Evolutionary conservation across 2,888 invertebrate genomes (phyloP), one percentile per base, ranked within the genome.

Genomic region (Holacanthella duospinosa): DNA sequence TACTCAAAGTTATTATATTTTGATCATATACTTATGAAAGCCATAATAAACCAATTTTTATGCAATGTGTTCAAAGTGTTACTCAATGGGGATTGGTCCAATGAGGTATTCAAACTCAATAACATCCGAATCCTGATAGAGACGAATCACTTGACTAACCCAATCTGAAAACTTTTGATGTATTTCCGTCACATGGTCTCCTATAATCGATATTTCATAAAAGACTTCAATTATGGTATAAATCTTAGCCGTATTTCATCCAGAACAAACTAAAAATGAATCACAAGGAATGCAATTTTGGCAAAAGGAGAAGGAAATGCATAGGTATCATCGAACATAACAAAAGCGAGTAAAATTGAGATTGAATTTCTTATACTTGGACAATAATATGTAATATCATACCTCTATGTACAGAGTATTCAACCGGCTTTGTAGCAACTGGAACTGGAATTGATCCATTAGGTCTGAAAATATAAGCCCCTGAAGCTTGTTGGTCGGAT

Each of bases 401-500:
- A 69, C 70, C 69, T 60, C 68, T 66, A 55, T 63, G 68, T 1
- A 74, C 68, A 19, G 64, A 62, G 28, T 68, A 71, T 24, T 62
- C 62, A 1, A 77, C 78, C 1, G 69, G 71, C 3, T 73, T n/a
- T n/a, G n/a, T 67, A 1, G 77, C 66, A 19, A 81, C 74, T 27
- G 74, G 69, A 2, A 75, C 73, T 0, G 80, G 72, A 4, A 75
- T 72, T 0, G 80, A 76, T 0, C 79, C 78, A 55, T 82, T 82
- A 0, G 91, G 90, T 60, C 91, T 80, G 77, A 92, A 90, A 48
- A 95, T 88, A 74, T 99, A 97, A 0, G 96, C 96, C 0, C 97
- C 97, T 0, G 95, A 94, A 0, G 93, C 85, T 64, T 93, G 80
- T 69, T 83, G 82, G 0, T 76, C 74, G 1, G 80, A 80, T 1